phyloP scores from a whole-genome alignment of 2,797 vertebrate species.

The Microtus obscurus region DNA sequence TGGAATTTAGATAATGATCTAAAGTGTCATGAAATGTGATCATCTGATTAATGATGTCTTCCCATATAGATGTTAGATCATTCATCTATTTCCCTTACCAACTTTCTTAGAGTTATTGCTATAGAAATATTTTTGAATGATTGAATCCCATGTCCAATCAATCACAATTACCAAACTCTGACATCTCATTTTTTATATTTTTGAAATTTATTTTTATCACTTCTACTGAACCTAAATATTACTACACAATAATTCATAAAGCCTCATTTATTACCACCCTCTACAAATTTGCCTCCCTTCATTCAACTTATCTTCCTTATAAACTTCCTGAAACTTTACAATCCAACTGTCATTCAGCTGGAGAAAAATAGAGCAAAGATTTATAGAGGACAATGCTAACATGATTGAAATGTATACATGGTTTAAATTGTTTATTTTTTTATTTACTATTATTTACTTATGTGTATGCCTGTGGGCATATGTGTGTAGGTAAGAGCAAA shows the following conservation, averaged over 20 bases:
- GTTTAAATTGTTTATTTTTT: background rate
- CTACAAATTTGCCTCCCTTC: background rate
- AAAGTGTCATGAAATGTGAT: background rate
- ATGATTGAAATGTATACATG: background rate
- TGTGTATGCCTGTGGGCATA: background rate
- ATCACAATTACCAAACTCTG: constrained; percentile 32
- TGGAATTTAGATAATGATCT: background rate
- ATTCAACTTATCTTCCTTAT: background rate
- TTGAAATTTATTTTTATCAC: background rate
- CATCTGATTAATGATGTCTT: background rate
- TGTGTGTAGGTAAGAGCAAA: background rate
- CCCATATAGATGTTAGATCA: background rate
- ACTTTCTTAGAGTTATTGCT: background rate
- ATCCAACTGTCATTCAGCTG: background rate
- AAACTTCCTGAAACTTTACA: background rate
- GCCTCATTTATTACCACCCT: background rate
- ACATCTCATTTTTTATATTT: constrained; percentile 11
- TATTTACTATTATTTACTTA: too few species aligned
- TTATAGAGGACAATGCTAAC: background rate
- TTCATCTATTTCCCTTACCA: constrained; percentile 5
- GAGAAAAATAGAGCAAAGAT: constrained; percentile 28
- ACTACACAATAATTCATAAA: background rate
- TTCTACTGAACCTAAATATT: background rate
- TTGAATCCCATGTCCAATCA: background rate
- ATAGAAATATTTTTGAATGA: constrained; percentile 15